Evolutionary conservation across 1,140 invertebrate species (phyloP).

Genomic region (Polyergus mexicanus): DNA sequence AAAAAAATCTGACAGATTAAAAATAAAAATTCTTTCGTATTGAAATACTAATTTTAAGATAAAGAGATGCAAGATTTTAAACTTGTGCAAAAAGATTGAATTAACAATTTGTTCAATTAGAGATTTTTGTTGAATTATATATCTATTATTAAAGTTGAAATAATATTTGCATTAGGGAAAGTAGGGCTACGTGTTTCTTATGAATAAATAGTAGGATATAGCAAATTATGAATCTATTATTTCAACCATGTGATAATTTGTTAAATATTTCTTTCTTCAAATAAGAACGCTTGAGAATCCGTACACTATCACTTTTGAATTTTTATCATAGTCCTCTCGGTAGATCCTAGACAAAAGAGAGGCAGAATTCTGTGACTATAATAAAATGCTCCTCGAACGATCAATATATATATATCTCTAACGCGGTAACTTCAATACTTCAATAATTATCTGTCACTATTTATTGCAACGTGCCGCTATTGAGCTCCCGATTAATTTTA

Average conservation of each 20-base stretch:
- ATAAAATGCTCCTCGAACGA: slow-evolving; percentile 13
- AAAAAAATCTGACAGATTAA: not conserved
- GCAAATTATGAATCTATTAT: not conserved
- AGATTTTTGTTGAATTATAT: not conserved
- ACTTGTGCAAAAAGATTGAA: not conserved
- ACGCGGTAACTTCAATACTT: slow-evolving; percentile 1
- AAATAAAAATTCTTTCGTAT: slow-evolving; percentile 1
- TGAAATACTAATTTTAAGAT: not conserved
- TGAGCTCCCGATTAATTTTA: slow-evolving; percentile 14
- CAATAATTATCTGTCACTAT: slow-evolving; percentile 44
- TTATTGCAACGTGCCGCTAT: slow-evolving; percentile 11
- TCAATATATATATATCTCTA: slow-evolving; percentile 9
- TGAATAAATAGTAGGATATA: not conserved
- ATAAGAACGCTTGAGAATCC: not conserved
- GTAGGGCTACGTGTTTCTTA: not conserved
- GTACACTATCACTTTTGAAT: not conserved
- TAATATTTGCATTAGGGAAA: slow-evolving; percentile 10
- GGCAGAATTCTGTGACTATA: not conserved
- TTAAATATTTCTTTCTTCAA: not conserved
- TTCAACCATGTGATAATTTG: not conserved
- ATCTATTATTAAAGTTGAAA: not conserved
- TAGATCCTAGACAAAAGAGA: slow-evolving; percentile 35
- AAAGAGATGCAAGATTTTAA: not conserved
- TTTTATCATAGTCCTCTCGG: slow-evolving; percentile 29
- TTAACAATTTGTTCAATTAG: not conserved